These are phyloP conservation scores for Heliothis peltigera DNA, from an alignment of 2,888 invertebrate species.

Conservation along the genomic window DNA sequence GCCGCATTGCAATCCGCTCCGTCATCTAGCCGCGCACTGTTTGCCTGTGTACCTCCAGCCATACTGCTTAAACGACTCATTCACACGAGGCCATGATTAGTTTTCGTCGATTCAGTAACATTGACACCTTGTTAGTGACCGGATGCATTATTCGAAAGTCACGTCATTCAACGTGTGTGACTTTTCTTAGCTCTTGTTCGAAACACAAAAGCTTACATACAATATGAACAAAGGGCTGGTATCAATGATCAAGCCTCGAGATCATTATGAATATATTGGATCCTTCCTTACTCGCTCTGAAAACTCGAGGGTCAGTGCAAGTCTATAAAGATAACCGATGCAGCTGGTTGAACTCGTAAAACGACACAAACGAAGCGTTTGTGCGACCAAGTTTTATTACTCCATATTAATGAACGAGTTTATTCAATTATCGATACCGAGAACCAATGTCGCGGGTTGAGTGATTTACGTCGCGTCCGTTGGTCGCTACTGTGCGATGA, in stretches of 20 bases:
- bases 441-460: slow-evolving; percentile 82
- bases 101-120: slow-evolving; percentile 47
- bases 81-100: slow-evolving; percentile 46
- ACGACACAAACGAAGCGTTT: slow-evolving; percentile 81
- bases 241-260: slow-evolving; percentile 28
- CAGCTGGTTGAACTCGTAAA: slow-evolving; percentile 86
- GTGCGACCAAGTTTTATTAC: slow-evolving; percentile 82
- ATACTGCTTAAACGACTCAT: slow-evolving; percentile 49
- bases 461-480: slow-evolving; percentile 76
- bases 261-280: slow-evolving; percentile 40
- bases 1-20: slow-evolving; percentile 82
- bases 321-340: slow-evolving; percentile 73
- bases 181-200: slow-evolving; percentile 10
- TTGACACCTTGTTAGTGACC: slow-evolving; percentile 35
- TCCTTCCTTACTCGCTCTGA: slow-evolving; percentile 58
- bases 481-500: slow-evolving; percentile 60
- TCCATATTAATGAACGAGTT: slow-evolving; percentile 86
- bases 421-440: slow-evolving; percentile 87
- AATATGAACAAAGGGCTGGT: slow-evolving; percentile 14
- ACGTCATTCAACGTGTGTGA: slow-evolving; percentile 18
- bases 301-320: slow-evolving; percentile 80
- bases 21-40: slow-evolving; percentile 71
- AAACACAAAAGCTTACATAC: slow-evolving; percentile 6
- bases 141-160: slow-evolving; percentile 47
- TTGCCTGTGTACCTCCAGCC: slow-evolving; percentile 65